phyloP scores from a whole-genome alignment of 2,113 vertebrate genomes.

The Grallaria varia region DNA sequence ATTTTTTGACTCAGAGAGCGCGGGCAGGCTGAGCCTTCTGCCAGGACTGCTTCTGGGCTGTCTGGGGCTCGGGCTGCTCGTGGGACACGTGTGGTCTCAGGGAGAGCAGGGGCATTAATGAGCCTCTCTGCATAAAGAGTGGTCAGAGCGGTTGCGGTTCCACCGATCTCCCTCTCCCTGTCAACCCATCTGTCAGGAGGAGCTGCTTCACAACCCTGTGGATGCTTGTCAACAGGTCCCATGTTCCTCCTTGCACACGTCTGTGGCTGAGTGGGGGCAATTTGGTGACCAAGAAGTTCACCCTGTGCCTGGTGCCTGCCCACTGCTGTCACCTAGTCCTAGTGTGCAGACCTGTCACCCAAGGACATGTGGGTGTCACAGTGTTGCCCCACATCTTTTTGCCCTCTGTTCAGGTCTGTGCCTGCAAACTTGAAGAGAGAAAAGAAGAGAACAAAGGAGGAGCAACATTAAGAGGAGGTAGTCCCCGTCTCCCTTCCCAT shows the following conservation, averaged over 20 bases:
- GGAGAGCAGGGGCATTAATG: neutral
- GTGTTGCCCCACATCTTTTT: fast-evolving
- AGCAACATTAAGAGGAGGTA: fast-evolving
- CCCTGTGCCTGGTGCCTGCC: neutral
- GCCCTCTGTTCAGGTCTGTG: neutral
- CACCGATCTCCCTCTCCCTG: neutral
- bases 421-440: neutral
- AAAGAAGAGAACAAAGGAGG: neutral
- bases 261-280: neutral
- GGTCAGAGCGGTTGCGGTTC: neutral
- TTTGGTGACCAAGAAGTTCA: neutral
- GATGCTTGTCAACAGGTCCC: fast-evolving
- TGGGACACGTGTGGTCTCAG: fast-evolving
- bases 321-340: neutral
- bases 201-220: neutral
- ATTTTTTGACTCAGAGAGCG: neutral
- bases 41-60: neutral
- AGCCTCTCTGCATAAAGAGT: neutral
- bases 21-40: neutral
- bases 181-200: neutral
- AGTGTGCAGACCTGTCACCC: neutral
- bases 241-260: fast-evolving
- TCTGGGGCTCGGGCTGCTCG: neutral
- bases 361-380: fast-evolving
- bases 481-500: neutral